A percentile compares a stretch with the other conserved stretches of the same genome.
Evolutionary conservation across 2,113 vertebrate species (phyloP).

Genomic region (Cynopterus brachyotis): DNA sequence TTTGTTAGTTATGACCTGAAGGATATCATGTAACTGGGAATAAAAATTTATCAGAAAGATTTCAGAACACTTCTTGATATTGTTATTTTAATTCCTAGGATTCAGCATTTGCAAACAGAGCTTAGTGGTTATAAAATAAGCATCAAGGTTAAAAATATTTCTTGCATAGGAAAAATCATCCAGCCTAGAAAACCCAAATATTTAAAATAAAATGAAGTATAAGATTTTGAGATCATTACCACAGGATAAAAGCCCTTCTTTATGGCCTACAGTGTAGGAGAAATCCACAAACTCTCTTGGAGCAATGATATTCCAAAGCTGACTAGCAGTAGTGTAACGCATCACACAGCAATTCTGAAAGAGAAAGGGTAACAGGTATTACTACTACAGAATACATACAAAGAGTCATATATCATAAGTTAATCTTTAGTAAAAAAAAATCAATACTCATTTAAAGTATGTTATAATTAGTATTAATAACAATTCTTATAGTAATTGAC

Average conservation of each 20-base stretch:
- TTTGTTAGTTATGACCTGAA: neutral
- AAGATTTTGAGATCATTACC: conserved; percentile 81
- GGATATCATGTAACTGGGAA: neutral
- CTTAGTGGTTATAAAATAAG: neutral
- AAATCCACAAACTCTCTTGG: conserved; percentile 92
- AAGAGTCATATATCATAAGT: neutral
- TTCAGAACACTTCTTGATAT: neutral
- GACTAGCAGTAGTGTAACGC: conserved; percentile 90
- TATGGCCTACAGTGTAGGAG: conserved; percentile 88
- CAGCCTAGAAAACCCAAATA: conserved; percentile 10
- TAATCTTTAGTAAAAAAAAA: neutral
- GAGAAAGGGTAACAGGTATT: neutral
- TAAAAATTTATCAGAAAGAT: neutral
- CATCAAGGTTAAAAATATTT: neutral
- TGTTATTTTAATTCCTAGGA: neutral
- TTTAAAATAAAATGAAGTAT: neutral
- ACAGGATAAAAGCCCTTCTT: conserved; percentile 89
- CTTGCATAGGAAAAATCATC: neutral
- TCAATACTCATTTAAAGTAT: neutral
- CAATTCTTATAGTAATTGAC: neutral
- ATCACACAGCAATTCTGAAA: conserved; percentile 89
- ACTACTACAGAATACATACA: neutral
- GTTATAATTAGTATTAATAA: neutral
- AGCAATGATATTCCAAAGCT: conserved; percentile 90
- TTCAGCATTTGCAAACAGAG: neutral